A percentile compares a stretch with the other conserved stretches of the same genome.
phyloP scores from a whole-genome alignment of 2,113 vertebrate species.

The Aramus guarauna region DNA sequence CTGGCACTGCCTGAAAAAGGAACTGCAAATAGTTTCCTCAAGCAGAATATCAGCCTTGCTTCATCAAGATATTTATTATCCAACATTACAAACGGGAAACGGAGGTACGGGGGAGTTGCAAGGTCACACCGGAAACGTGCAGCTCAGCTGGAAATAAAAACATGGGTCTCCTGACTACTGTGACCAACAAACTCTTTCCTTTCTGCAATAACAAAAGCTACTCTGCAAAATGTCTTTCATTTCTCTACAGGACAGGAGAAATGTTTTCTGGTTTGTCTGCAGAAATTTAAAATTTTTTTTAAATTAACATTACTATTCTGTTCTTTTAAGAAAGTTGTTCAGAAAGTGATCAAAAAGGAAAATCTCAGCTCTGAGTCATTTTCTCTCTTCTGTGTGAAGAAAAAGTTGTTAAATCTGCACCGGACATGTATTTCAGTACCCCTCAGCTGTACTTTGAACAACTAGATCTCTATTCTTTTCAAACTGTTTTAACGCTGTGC shows the following conservation, averaged over 20 bases:
- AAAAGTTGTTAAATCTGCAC: neutral
- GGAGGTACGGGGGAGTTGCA: neutral
- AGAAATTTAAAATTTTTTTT: neutral
- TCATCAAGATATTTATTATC: neutral
- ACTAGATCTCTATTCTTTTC: neutral
- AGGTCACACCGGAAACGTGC: constrained; percentile 17
- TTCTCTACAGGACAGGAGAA: neutral
- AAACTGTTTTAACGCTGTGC: neutral
- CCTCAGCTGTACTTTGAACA: neutral
- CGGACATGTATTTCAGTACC: neutral
- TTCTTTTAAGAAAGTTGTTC: neutral
- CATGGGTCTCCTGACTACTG: neutral
- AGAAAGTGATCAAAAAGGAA: neutral
- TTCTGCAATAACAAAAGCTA: neutral
- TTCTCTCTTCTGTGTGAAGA: neutral
- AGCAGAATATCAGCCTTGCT: neutral
- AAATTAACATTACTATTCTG: neutral
- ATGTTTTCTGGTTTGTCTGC: neutral
- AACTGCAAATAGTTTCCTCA: neutral
- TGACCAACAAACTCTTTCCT: constrained; percentile 3
- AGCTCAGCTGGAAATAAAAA: constrained; percentile 34
- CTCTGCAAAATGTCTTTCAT: neutral
- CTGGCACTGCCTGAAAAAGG: neutral
- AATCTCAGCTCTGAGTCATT: neutral
- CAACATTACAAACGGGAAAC: constrained; percentile 3